These are phyloP conservation scores for Yasuhikotakia modesta DNA, from an alignment of 2,797 vertebrate species.

Conservation along the genomic window DNA sequence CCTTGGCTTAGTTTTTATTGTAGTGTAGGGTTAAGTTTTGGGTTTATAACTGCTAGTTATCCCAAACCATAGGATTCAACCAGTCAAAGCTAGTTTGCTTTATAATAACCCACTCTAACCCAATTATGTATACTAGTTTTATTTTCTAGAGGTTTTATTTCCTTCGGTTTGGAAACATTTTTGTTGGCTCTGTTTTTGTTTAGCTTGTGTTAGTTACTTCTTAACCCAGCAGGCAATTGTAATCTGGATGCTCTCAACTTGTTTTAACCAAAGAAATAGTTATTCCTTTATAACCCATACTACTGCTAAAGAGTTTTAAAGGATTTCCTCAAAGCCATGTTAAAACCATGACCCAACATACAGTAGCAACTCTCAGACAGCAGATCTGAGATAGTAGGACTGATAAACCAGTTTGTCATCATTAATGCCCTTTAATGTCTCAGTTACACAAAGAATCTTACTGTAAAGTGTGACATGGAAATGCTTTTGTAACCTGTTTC, in stretches of 20 bases:
- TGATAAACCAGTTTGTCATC: too few species aligned
- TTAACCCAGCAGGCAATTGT: background rate
- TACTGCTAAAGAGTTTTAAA: too few species aligned
- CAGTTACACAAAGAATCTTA: too few species aligned
- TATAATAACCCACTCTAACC: background rate
- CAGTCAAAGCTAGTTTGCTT: background rate
- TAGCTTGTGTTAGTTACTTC: constrained; percentile 1
- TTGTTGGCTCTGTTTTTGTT: constrained; percentile 2
- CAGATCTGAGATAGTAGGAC: too few species aligned
- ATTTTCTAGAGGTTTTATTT: background rate
- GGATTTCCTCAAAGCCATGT: too few species aligned
- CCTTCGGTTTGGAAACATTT: background rate
- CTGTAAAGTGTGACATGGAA: too few species aligned
- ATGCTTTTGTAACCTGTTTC: too few species aligned
- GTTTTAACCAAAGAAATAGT: constrained; percentile 7
- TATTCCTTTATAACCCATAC: too few species aligned
- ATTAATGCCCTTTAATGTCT: too few species aligned
- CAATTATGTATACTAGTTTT: background rate
- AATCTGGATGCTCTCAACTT: background rate
- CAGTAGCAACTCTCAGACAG: background rate
- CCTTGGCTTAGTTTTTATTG: background rate
- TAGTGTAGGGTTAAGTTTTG: background rate
- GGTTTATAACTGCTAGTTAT: background rate
- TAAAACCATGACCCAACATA: background rate
- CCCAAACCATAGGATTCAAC: background rate